Conservation (phyloP, 2,797 vertebrate genomes). For the Urophycis tenuis region DNA sequence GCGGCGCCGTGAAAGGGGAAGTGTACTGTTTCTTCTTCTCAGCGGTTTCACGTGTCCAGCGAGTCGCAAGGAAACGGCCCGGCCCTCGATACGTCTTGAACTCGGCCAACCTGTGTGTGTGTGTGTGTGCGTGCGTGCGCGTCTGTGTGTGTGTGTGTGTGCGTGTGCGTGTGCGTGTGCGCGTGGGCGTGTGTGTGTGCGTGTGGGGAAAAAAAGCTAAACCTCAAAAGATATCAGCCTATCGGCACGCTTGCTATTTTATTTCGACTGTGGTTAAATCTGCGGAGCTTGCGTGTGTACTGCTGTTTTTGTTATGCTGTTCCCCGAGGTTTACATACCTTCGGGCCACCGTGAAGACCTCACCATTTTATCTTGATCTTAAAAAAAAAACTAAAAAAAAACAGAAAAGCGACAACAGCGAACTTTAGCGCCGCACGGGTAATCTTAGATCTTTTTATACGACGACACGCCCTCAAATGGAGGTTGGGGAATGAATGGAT, state of each 20-base stretch:
- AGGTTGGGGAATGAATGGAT: conserved; percentile 25
- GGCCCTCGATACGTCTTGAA: background rate
- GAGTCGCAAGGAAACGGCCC: background rate
- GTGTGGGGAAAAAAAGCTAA: background rate
- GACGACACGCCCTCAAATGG: background rate
- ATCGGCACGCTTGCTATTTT: background rate
- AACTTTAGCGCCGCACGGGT: background rate
- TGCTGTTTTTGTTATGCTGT: background rate
- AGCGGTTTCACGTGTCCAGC: background rate
- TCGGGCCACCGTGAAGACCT: background rate
- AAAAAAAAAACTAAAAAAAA: background rate
- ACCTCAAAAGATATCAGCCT: background rate
- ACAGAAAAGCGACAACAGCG: background rate
- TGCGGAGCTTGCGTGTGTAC: background rate
- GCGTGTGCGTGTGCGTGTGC: too few relatives aligned
- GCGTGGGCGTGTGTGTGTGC: too few relatives aligned
- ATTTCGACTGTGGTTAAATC: background rate
- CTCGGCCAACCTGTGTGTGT: background rate
- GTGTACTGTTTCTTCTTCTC: background rate
- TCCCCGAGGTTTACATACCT: background rate
- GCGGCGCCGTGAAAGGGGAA: background rate
- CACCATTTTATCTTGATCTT: background rate
- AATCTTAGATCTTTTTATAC: background rate
- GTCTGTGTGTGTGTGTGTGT: too few relatives aligned
- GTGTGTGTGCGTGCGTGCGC: background rate